Evolutionary conservation across 2,888 invertebrate genomes (phyloP), one percentile per base, ranked within the genome.

Genomic region (Antitype chi): DNA sequence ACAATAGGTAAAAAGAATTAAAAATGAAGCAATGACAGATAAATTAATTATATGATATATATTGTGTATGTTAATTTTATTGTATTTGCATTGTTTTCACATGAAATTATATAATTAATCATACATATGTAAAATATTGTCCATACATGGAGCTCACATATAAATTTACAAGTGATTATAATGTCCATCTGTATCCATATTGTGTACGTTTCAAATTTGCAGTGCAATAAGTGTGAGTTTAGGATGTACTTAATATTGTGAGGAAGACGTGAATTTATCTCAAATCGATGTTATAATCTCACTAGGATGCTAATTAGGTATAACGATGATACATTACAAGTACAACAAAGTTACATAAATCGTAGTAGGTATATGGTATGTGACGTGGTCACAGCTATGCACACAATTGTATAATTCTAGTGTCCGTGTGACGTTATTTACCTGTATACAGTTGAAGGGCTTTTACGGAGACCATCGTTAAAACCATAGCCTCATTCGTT

Each of bases 391-490:
- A 47, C 25, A 47, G 7, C 11, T 80, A 32, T 52, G 64, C 23
- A 67, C 43, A 77, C 63, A 67, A 52, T 64, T 67, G 47, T 55
- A 63, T 53, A 62, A 64, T 67, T 28, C 59, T n/a, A 57, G 59
- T 52, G 47, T 64, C 15, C 28, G 9, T 74, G 43, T 63, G 28
- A 52, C 47, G 20, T 32, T 69, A 13, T 62, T 75, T 55, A 83
- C 59, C 47, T 47, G 55, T 59, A 17, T 64, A 59, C 49, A 60
- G 55, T 68, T 66, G 53, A 75, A 67, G 73, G 70, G 20, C 17
- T 74, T 72, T 77, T 84, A 73, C 55, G 53, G 74, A 76, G 74
- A 77, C 32, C 52, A 62, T 63, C 0, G 55, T 76, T 78, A 81
- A 63, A 76, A 80, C 32, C 57, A 57, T 49, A 60, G n/a, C 6